Base-by-base conservation (phyloP, 2,888 invertebrate genomes). In the Drosophila putrida region DNA sequence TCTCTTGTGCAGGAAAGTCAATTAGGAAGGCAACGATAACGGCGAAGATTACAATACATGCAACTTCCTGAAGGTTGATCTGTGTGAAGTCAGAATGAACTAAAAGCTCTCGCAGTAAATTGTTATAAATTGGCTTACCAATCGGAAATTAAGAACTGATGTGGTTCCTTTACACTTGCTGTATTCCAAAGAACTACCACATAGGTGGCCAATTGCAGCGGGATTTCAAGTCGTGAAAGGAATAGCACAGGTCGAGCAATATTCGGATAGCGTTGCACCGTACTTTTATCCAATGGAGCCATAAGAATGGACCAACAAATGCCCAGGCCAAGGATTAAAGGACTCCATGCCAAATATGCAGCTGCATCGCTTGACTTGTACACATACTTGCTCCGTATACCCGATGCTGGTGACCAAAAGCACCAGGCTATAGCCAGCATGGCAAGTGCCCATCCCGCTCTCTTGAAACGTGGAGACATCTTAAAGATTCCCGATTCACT, bases 131-230 rank as follows among this genome's bases (percentile, higher is more conserved):
- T 4, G 3, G 33, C 94, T 93, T 93, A 96, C 96, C 91, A 94
- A 87, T 94, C 93, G 44, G 93, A 89, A 28, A 94, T 59, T 39
- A 94, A 93, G 90, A 95, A 95, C 90, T 94, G 94, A 13, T 93
- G 93, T 0, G 95, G 92, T 46, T 94, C 94, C 83, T 94, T 94
- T 1, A 94, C 93, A n/a, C 93, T 94, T 47, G 94, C 95, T 25
- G 95, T 94, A 53, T 94, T 94, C 72, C 95, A 95, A 67, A 95
- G 94, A 80, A 95, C 95, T 47, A 95, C 94, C 20, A 95, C 93
- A 83, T 95, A 95, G 89, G 95, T 95, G 35, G 94, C 93, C 35
- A 96, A 93, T 76, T 95, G 95, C 62, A 95, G 92, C 0, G 95
- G 94, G 78, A 95, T 95, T 1, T 95, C 95, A 31, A 96, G 93